Percentiles rank a stretch among this genome's conserved stretches.
Evolutionary conservation across 2,888 invertebrate genomes (phyloP).

Genomic region (Dynastes grantii): DNA sequence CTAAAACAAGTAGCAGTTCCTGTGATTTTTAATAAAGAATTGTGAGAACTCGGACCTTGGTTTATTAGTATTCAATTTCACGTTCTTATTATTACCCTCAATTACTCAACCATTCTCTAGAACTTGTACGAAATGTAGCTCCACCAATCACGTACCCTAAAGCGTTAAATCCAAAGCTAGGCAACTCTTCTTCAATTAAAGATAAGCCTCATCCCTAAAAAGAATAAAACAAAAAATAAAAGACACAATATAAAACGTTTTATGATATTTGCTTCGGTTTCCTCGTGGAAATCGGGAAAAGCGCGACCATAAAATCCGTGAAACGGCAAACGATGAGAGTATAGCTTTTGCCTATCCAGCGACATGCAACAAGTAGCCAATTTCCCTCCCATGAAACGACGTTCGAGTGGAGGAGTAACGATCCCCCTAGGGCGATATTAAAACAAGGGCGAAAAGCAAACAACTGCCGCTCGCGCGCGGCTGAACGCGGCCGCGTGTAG

Average conservation of each 20-base stretch:
- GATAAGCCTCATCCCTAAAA: background rate
- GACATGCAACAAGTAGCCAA: constrained; percentile 63
- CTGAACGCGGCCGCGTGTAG: background rate
- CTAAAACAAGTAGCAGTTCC: too few relatives aligned
- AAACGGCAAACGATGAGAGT: constrained; percentile 24
- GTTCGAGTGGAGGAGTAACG: constrained; percentile 56
- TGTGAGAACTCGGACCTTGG: too few relatives aligned
- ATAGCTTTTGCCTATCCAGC: constrained; percentile 32
- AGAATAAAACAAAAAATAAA: background rate
- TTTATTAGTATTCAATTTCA: too few relatives aligned
- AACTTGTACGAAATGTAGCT: too few relatives aligned
- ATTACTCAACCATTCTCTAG: too few relatives aligned
- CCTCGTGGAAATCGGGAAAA: constrained; percentile 37
- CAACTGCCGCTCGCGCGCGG: constrained; percentile 29
- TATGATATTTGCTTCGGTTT: constrained; percentile 32
- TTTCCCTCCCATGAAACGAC: constrained; percentile 54
- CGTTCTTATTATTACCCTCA: too few relatives aligned
- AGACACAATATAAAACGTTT: constrained; percentile 21
- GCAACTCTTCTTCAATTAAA: too few relatives aligned
- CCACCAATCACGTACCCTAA: too few relatives aligned
- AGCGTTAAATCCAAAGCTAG: too few relatives aligned
- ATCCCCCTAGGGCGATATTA: constrained; percentile 61
- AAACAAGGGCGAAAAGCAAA: constrained; percentile 56
- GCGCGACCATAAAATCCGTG: constrained; percentile 47
- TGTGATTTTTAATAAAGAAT: too few relatives aligned